Base-by-base conservation (phyloP, 2,797 vertebrate species). In the Periophthalmus magnuspinnatus region DNA sequence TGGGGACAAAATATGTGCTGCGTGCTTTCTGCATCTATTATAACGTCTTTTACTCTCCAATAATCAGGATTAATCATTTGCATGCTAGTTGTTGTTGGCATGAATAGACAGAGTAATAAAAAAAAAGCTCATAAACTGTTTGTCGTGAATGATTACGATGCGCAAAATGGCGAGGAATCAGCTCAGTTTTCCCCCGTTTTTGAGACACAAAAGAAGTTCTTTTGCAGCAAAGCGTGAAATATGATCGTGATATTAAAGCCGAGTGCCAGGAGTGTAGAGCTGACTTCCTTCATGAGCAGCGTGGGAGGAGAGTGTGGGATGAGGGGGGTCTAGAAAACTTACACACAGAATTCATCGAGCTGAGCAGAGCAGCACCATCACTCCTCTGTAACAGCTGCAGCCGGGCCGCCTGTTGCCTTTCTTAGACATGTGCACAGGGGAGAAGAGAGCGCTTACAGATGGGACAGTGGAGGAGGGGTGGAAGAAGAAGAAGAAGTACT, bases 271-370 rank as follows among this genome's bases (percentile, higher is more conserved):
- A 88, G 82, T 67, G 80, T 82, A 83, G 83, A 89, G 71, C 80
- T 90, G 63, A 90, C 88, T 89, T 90, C 86, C 89, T 87, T 74
- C 69, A 60, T 80, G 72, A 71, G 81, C 68, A 69, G 64, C 66
- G 71, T 78, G 69, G 81, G 79, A 72, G 76, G 65, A 78, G 65
- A 79, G 68, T 67, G 67, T 22, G 60, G 24, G 32, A 67, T 32
- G 38, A 48, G 65, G 81, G 81, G 82, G 85, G 92, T 94, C 94
- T 90, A 86, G 82, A 36, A 90, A 33, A 93, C 91, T 86, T 94
- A 91, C 90, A 95, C 90, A 88, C 75, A 84, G 88, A 94, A 94
- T 96, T 95, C 94, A 80, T 90, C 92, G 92, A 87, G 87, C 90
- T 77, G 81, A 83, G 90, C 70, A 83, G 84, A 89, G 81, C 81